phyloP scores from a whole-genome alignment of 1,140 invertebrate species.

The Saccostrea glomerata region DNA sequence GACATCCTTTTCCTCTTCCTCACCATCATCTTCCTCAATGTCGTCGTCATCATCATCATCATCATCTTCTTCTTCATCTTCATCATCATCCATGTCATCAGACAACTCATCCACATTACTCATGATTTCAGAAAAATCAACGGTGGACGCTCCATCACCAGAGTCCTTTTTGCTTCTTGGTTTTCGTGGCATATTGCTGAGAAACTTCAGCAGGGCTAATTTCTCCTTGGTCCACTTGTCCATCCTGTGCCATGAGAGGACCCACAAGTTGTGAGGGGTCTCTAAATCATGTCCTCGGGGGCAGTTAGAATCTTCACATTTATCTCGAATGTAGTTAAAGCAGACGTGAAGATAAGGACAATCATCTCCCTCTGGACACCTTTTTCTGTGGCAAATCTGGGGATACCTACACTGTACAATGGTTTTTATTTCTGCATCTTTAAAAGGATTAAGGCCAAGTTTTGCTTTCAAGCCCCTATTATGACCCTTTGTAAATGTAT shows the following conservation, averaged over 20 bases:
- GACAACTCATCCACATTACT: neutral
- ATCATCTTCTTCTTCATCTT: neutral
- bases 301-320: slow-evolving; percentile 26
- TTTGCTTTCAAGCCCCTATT: neutral
- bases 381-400: neutral
- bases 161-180: neutral
- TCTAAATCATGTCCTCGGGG: neutral
- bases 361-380: neutral
- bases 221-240: neutral
- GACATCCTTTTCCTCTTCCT: neutral
- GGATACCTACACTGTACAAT: slow-evolving; percentile 1
- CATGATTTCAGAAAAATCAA: neutral
- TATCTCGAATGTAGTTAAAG: neutral
- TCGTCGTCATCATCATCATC: neutral
- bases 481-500: slow-evolving; percentile 21
- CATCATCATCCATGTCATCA: neutral
- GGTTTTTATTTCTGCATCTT: slow-evolving; percentile 25
- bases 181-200: slow-evolving; percentile 1
- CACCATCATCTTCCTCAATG: neutral
- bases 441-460: slow-evolving; percentile 17
- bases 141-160: neutral
- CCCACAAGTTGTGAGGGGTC: slow-evolving; percentile 17
- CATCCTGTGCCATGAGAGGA: neutral
- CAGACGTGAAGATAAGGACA: slow-evolving; percentile 15
- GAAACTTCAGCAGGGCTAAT: neutral